Evolutionary conservation across 2,113 vertebrate species (phyloP).

Genomic region (Galemys pyrenaicus): DNA sequence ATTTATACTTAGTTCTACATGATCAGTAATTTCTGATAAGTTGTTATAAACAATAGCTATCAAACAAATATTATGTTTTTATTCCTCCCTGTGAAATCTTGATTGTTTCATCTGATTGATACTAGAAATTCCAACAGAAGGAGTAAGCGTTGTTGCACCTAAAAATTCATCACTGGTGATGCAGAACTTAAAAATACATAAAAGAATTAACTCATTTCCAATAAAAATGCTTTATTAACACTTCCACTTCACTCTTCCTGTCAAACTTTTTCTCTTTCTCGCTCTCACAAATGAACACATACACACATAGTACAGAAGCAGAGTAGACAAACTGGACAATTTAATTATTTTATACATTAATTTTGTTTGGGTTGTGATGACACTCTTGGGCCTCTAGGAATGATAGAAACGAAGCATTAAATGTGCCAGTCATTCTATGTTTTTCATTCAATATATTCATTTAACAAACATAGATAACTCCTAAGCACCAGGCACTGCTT

Average conservation of each 20-base stretch:
- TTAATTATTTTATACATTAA: conserved; percentile 14
- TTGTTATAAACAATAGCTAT: conserved; percentile 11
- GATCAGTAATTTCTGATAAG: not conserved
- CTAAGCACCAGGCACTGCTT: not conserved
- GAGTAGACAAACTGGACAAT: not conserved
- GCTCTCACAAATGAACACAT: accelerated
- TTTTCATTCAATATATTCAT: not conserved
- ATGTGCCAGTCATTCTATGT: not conserved
- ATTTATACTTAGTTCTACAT: not conserved
- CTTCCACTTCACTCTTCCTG: not conserved
- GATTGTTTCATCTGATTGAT: conserved; percentile 14
- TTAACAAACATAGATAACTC: not conserved
- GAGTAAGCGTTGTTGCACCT: not conserved
- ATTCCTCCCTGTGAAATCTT: not conserved
- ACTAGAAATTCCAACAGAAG: not conserved
- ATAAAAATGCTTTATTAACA: not conserved
- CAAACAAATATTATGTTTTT: conserved; percentile 17
- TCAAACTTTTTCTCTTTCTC: too few species aligned
- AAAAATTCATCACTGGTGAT: conserved; percentile 1
- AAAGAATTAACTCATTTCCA: not conserved
- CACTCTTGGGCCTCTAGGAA: not conserved
- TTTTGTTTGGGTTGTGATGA: not conserved
- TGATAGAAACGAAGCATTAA: not conserved
- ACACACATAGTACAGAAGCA: not conserved
- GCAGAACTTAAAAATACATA: conserved; percentile 16